A percentile compares a stretch with the other conserved stretches of the same genome.
Evolutionary conservation across 1,140 invertebrate genomes (phyloP).

Genomic region (Eriosoma lanigerum): DNA sequence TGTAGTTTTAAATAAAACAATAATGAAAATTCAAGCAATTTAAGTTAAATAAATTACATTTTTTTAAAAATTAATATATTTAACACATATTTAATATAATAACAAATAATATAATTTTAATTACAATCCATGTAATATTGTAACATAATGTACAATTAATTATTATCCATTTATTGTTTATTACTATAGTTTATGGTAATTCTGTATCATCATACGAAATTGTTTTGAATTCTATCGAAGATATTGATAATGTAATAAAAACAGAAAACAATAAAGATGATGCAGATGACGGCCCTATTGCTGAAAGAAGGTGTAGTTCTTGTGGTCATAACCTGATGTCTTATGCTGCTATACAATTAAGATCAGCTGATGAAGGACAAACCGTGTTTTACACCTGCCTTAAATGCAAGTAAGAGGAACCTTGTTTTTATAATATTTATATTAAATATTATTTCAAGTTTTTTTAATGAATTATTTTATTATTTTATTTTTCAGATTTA

Average conservation of each 20-base stretch:
- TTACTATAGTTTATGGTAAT: constrained; percentile 66
- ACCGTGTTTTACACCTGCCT: constrained; percentile 97
- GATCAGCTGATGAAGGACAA: constrained; percentile 98
- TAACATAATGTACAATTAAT: not conserved
- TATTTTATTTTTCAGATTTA: constrained; percentile 13
- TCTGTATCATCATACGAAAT: constrained; percentile 69
- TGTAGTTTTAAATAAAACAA: too few species aligned
- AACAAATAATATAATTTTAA: too few species aligned
- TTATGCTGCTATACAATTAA: constrained; percentile 88
- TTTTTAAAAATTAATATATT: too few species aligned
- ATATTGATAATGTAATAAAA: constrained; percentile 58
- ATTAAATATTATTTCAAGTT: not conserved
- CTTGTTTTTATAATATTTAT: not conserved
- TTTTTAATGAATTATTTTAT: not conserved
- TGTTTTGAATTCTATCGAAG: constrained; percentile 66
- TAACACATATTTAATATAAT: too few species aligned
- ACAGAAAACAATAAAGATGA: constrained; percentile 58
- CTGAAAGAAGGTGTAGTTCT: constrained; percentile 84
- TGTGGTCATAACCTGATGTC: constrained; percentile 92
- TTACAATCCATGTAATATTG: too few species aligned
- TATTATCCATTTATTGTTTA: constrained; percentile 9
- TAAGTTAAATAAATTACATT: too few species aligned
- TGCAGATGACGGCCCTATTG: constrained; percentile 72
- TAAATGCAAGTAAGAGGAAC: constrained; percentile 81
- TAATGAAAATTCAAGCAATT: too few species aligned